These are phyloP conservation scores for Thelaira solivaga DNA, from an alignment of 2,888 invertebrate species.

Conservation along the genomic window DNA sequence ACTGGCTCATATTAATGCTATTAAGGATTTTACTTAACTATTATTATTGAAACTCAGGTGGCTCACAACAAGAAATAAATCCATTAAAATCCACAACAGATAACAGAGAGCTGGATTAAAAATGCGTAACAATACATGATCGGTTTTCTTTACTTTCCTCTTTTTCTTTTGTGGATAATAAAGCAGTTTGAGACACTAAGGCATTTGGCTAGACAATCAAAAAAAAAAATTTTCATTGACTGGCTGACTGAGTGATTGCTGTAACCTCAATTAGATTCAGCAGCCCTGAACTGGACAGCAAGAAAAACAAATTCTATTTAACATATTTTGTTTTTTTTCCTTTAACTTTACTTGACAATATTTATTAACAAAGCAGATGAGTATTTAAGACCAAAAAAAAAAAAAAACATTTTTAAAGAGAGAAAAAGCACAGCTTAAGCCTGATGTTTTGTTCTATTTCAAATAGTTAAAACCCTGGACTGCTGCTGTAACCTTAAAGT, in stretches of 20 bases:
- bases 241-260: too few species aligned
- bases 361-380: slow-evolving; percentile 8
- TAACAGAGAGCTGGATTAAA: too few species aligned
- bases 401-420: not conserved
- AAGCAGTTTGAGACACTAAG: too few species aligned
- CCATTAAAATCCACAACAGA: slow-evolving; percentile 8
- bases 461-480: not conserved
- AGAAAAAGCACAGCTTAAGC: slow-evolving; percentile 18
- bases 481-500: not conserved
- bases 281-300: too few species aligned
- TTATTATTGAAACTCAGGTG: slow-evolving; percentile 10
- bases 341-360: not conserved
- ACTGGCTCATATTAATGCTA: slow-evolving; percentile 23
- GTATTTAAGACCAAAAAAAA: not conserved
- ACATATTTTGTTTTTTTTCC: too few species aligned
- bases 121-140: too few species aligned
- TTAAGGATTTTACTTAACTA: slow-evolving; percentile 20
- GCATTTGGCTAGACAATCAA: too few species aligned
- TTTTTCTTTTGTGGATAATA: too few species aligned
- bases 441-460: not conserved
- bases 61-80: not conserved
- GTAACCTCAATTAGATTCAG: too few species aligned
- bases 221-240: too few species aligned
- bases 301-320: slow-evolving; percentile 13
- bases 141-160: too few species aligned